These are phyloP conservation scores for Leptopilina drosophilae DNA, from an alignment of 2,888 invertebrate species.

Conservation along the genomic window DNA sequence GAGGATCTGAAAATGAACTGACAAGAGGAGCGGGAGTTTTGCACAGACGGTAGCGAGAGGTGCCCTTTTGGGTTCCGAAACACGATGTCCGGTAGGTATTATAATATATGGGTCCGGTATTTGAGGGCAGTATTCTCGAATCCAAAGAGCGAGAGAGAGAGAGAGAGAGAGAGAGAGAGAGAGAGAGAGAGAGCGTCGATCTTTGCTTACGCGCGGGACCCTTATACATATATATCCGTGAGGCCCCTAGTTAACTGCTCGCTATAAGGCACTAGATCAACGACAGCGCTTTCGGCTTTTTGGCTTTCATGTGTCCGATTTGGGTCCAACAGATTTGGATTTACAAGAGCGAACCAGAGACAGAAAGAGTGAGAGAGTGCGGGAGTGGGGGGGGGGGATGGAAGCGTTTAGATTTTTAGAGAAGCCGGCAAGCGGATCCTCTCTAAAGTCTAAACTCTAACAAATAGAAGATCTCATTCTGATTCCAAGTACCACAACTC, in stretches of 20 bases:
- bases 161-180: constrained; percentile 50
- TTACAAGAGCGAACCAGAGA: too few relatives aligned
- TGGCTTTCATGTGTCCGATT: constrained; percentile 72
- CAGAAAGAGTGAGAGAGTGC: constrained; percentile 53
- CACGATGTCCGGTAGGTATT: constrained; percentile 58
- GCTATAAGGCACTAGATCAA: constrained; percentile 73
- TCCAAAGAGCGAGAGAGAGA: constrained; percentile 47
- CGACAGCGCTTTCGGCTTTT: constrained; percentile 72
- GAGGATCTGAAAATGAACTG: constrained; percentile 48
- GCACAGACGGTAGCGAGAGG: constrained; percentile 50
- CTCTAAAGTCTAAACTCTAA: constrained; percentile 54
- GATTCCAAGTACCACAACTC: constrained; percentile 26
- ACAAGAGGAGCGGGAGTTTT: constrained; percentile 49
- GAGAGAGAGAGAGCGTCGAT: constrained; percentile 2
- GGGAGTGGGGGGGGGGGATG: constrained; percentile 20
- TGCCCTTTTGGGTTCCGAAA: neutral
- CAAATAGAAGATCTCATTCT: constrained; percentile 68
- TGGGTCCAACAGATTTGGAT: neutral
- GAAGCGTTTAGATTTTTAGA: constrained; percentile 61
- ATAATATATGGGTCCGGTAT: constrained; percentile 68
- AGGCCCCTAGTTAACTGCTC: constrained; percentile 70
- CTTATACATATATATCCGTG: constrained; percentile 70
- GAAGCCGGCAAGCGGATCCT: constrained; percentile 55
- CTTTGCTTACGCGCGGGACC: constrained; percentile 39
- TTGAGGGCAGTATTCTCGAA: constrained; percentile 50